A percentile compares a stretch with the other conserved stretches of the same genome.
Conservation (phyloP, 2,888 invertebrate genomes). For the Cosmia trapezina region DNA sequence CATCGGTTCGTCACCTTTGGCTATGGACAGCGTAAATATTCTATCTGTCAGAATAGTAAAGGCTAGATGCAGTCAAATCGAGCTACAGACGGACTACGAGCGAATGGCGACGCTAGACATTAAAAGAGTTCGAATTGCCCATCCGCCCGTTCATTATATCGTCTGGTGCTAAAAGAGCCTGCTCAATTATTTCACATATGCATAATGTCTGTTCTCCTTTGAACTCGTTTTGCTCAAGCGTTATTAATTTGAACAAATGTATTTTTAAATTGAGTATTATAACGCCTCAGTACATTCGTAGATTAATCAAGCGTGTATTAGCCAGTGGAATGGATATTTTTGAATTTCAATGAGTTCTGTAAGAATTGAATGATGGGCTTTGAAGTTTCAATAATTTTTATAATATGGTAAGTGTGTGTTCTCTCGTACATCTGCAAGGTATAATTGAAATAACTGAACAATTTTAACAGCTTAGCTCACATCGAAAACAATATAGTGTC, state of each 20-base stretch:
- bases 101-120: neutral
- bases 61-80: neutral
- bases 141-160: conserved; percentile 5
- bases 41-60: conserved; percentile 3
- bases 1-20: neutral
- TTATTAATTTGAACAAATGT: conserved; percentile 46
- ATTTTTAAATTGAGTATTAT: conserved; percentile 53
- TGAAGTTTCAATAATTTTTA: neutral
- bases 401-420: neutral
- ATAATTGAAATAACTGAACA: neutral
- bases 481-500: too few species aligned
- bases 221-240: conserved; percentile 18
- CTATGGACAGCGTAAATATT: neutral
- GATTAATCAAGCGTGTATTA: conserved; percentile 34
- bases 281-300: conserved; percentile 17
- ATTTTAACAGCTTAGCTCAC: too few species aligned
- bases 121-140: conserved; percentile 2
- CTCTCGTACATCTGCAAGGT: neutral
- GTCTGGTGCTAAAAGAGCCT: conserved; percentile 25
- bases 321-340: conserved; percentile 22
- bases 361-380: conserved; percentile 12
- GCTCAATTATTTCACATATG: conserved; percentile 38
- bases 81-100: neutral
- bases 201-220: conserved; percentile 38
- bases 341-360: conserved; percentile 12